Evolutionary conservation across 2,797 vertebrate species (phyloP), one percentile per base, ranked within the genome.

Genomic region (Megalops cyprinoides): DNA sequence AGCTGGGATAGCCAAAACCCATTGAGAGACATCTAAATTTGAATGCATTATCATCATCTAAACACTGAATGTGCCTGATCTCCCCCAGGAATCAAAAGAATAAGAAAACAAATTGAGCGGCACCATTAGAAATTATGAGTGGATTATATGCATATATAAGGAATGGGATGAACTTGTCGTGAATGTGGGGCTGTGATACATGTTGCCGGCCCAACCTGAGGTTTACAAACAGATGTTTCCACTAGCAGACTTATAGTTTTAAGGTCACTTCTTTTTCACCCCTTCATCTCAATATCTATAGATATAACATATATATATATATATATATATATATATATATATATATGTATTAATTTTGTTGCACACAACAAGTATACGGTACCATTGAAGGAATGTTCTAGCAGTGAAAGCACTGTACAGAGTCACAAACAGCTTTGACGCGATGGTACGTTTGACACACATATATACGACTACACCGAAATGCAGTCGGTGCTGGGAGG

Each of bases 251-350:
- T 85, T 85, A 87, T 86, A 89, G 76, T 87, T 91, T 91, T 93
- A 94, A 94, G 94, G 93, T 90, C 94, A 94, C 93, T 94, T 94
- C 86, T n/a, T 84, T 90, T 89, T 86, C 79, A 25, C 79, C 87
- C 74, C 39, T 82, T 83, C 62, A 39, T 42, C 25, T 56, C 60
- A 56, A 73, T 48, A 56, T 76, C 44, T 79, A n/a, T n/a, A 85
- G 84, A 71, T 85, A 84, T 79, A 77, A 74, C 58, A 44, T 18
- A 60, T 80, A 69, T 73, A 77, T 78, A 71, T 79, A n/a, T n/a
- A 73, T 48, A 56, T 76, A 44, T 79, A n/a, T n/a, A 85, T 84
- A 71, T 85, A 84, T 79, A 77, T n/a, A 74, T 58, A 44, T 18
- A 60, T 80, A 69, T 73, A 77, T 78, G 71, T 79, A 84, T 84